A percentile compares a stretch with the other conserved stretches of the same genome.
Conservation (phyloP, 2,113 vertebrate genomes). For the Calonectris borealis region DNA sequence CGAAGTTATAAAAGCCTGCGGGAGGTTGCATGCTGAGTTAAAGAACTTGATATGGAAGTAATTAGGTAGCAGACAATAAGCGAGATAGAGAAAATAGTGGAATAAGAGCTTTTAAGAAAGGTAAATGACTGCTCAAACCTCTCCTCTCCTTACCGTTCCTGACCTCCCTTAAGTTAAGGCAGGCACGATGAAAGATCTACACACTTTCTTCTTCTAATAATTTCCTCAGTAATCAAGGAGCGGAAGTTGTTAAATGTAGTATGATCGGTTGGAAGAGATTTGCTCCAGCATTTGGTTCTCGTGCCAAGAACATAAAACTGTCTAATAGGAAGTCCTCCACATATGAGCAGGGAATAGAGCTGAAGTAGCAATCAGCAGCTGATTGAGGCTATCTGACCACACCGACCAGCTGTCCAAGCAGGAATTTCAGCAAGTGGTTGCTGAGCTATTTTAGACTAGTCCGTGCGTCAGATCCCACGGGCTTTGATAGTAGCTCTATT, state of each 20-base stretch:
- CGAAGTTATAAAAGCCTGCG: not conserved
- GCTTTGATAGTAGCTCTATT: not conserved
- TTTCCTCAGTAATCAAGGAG: conserved; percentile 90
- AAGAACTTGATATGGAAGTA: conserved; percentile 80
- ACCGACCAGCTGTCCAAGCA: not conserved
- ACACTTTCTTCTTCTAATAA: conserved; percentile 88
- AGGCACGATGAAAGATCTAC: conserved; percentile 85
- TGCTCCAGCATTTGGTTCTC: conserved; percentile 78
- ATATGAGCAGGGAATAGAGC: not conserved
- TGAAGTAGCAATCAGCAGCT: not conserved
- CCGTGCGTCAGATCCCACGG: accelerated
- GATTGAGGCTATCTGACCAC: not conserved
- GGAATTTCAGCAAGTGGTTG: not conserved
- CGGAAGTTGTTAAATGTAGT: conserved; percentile 83
- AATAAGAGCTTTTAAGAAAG: conserved; percentile 83
- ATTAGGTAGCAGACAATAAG: conserved; percentile 75
- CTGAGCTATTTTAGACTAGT: not conserved
- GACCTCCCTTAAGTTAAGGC: conserved; percentile 82
- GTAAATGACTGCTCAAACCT: conserved; percentile 82
- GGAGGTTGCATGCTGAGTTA: not conserved
- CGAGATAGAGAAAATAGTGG: conserved; percentile 81
- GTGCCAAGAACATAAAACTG: conserved; percentile 74
- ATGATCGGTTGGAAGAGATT: conserved; percentile 83
- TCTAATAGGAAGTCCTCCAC: not conserved
- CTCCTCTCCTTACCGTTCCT: conserved; percentile 72